Base-by-base conservation (phyloP, 2,113 vertebrate species). In the Actinemys pallida region DNA sequence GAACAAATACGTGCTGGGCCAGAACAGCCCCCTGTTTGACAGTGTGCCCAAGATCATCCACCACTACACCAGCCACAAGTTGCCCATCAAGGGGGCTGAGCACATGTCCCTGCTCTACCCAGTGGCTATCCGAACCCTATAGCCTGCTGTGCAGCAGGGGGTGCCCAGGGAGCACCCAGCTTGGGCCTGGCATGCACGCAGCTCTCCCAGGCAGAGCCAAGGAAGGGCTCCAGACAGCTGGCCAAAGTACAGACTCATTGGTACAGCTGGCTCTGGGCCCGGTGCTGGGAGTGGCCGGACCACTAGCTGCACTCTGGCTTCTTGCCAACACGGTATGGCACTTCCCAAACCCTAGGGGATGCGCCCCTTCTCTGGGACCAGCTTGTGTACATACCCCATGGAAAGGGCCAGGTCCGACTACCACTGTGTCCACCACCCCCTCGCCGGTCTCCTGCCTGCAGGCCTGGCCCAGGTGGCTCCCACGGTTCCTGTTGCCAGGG, bases 61-160 rank as follows among this genome's bases (percentile, higher is more conserved):
- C 89, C 99, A 99, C 98, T 99, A 99, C 53, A 98, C 99, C 98
- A 99, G 99, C 97, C 99, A 99, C 98, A 99, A 99, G 98, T 98
- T 99, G 98, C 99, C 99, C 97, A 99, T 99, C 97, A 99, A 99
- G 98, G 99, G 99, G 39, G 99, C 99, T 0, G 99, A 99, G 97
- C 99, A 99, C 97, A 99, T 99, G 99, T 99, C 99, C 86, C 97
- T 99, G 98, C 99, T 99, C 42, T 99, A 99, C 98, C 99, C 99
- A 0, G 99, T 99, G 97, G 99, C 99, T 91, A 99, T 99, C 92
- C 99, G 99, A 98, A 99, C 99, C 98, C 98, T 99, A 98, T 99
- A 99, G 98, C 93, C 56, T 69, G 16, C 72, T 39, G 91, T 76
- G 87, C 75, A 4, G 16, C 13, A 17, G 1, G 17, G 90, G 45